phyloP scores from a whole-genome alignment of 2,888 invertebrate species.

The Iselma pallidipennis region DNA sequence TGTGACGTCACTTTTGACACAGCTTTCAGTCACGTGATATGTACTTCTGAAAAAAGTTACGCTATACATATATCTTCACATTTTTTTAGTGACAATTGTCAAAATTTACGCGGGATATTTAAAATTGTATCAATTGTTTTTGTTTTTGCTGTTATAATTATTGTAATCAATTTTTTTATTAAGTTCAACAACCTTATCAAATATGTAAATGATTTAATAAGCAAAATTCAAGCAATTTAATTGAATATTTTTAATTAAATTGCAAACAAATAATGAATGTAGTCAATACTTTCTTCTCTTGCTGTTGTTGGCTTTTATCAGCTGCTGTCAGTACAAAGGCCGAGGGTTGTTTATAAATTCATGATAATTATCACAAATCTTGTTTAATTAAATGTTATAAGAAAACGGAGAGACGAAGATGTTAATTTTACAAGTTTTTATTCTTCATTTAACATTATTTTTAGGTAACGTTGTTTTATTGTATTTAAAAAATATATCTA shows the following conservation, averaged over 20 bases:
- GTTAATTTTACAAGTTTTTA: background rate
- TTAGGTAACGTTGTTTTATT: background rate
- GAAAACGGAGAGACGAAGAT: background rate
- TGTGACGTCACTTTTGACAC: no score
- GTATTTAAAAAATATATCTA: no score
- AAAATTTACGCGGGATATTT: background rate
- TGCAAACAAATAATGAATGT: no score
- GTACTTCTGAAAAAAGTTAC: no score
- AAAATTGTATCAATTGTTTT: background rate
- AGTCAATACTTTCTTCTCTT: background rate
- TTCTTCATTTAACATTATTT: background rate
- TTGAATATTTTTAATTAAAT: background rate
- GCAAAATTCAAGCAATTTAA: background rate
- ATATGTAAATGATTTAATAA: background rate
- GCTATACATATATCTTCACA: no score
- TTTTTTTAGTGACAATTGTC: no score
- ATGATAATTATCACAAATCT: background rate
- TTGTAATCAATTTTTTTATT: background rate
- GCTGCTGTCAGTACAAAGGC: background rate
- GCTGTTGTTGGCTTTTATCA: background rate
- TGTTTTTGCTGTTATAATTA: background rate
- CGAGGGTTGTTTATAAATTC: background rate
- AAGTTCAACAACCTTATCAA: background rate
- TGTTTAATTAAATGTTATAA: background rate
- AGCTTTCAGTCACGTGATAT: no score